Percentiles rank a stretch among this genome's conserved stretches.
These are phyloP conservation scores for Acrocephalus arundinaceus DNA, from an alignment of 2,113 vertebrate species.

Conservation along the genomic window DNA sequence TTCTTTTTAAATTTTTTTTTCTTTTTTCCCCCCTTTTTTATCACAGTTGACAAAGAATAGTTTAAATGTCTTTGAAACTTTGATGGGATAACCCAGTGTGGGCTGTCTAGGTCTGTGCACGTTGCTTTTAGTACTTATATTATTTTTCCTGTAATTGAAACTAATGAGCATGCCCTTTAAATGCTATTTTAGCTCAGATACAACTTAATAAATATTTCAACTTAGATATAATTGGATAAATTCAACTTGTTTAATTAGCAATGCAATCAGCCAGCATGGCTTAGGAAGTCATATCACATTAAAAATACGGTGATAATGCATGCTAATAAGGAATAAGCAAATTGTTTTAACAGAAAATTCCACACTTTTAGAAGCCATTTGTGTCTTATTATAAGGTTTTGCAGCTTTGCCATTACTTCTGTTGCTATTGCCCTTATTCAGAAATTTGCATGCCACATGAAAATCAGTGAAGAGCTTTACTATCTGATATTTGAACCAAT, in stretches of 20 bases:
- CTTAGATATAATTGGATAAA: constrained; percentile 72
- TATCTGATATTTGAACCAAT: background rate
- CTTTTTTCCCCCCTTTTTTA: background rate
- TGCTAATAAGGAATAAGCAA: constrained; percentile 20
- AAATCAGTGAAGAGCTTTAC: background rate
- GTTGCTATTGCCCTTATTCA: background rate
- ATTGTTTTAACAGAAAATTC: background rate
- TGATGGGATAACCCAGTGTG: background rate
- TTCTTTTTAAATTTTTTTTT: background rate
- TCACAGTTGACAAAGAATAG: background rate
- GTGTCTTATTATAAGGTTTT: background rate
- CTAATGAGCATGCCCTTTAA: constrained; percentile 64
- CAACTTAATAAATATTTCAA: constrained; percentile 76
- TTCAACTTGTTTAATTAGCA: constrained; percentile 71
- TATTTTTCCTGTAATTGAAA: constrained; percentile 47
- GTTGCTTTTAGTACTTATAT: constrained; percentile 19
- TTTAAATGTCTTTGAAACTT: background rate
- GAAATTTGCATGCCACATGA: background rate
- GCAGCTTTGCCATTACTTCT: background rate
- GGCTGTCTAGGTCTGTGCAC: background rate
- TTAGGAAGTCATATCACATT: constrained; percentile 47
- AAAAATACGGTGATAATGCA: constrained; percentile 32
- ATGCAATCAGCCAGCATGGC: constrained; percentile 52
- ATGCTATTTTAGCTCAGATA: constrained; percentile 70
- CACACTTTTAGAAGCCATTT: background rate